These are phyloP conservation scores for Leptinotarsa rubiginosa DNA, from an alignment of 2,888 invertebrate species.

Conservation along the genomic window DNA sequence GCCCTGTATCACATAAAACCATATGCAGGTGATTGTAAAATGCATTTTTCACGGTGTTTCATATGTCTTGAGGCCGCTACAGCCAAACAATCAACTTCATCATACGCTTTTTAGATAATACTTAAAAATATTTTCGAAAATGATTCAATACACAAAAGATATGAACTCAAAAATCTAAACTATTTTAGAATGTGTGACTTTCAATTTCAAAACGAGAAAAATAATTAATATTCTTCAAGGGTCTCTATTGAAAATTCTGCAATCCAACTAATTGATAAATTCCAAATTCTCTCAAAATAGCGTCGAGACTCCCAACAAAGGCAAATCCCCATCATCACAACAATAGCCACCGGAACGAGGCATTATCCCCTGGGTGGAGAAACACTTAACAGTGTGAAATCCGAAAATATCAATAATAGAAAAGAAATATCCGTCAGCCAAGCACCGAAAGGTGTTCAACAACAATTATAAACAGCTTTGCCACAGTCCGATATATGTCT, in stretches of 20 bases:
- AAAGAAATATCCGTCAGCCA: slow-evolving; percentile 31
- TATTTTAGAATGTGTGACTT: background rate
- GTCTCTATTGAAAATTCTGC: background rate
- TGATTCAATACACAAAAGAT: background rate
- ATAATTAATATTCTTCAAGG: slow-evolving; percentile 8
- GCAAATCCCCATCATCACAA: slow-evolving; percentile 29
- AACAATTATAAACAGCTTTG: slow-evolving; percentile 53
- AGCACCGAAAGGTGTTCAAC: slow-evolving; percentile 48
- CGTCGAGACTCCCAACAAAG: slow-evolving; percentile 11
- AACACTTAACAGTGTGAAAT: slow-evolving; percentile 40
- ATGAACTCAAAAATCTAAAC: background rate
- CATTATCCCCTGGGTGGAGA: slow-evolving; percentile 36
- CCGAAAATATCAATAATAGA: slow-evolving; percentile 40
- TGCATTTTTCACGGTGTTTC: no score
- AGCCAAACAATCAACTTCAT: no score
- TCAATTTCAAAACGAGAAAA: slow-evolving; percentile 1
- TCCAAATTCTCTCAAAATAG: slow-evolving; percentile 9
- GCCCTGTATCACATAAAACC: no score
- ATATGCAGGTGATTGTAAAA: no score
- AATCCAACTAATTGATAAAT: slow-evolving; percentile 16
- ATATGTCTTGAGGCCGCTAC: no score
- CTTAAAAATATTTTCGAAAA: background rate
- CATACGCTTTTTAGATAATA: no score
- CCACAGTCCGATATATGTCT: slow-evolving; percentile 46
- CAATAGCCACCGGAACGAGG: slow-evolving; percentile 41